Evolutionary conservation across 2,113 vertebrate genomes (phyloP).

Genomic region (Gymnogyps californianus): DNA sequence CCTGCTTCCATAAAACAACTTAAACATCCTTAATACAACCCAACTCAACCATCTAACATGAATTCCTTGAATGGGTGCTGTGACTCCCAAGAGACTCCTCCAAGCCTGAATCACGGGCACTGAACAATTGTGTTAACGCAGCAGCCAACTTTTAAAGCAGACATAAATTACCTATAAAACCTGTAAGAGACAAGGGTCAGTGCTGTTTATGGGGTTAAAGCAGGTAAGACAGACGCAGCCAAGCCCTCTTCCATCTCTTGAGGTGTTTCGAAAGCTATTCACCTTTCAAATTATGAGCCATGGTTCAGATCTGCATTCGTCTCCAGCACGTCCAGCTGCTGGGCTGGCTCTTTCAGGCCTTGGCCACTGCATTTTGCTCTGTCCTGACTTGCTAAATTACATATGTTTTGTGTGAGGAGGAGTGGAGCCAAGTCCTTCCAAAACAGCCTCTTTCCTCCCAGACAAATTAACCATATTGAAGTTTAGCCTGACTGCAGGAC

Average conservation of each 20-base stretch:
- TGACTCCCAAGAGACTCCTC: neutral
- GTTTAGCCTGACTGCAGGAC: neutral
- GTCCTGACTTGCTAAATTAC: neutral
- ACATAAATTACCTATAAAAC: neutral
- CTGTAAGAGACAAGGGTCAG: neutral
- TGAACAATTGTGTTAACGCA: neutral
- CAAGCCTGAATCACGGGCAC: rapidly evolving
- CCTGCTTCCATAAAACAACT: neutral
- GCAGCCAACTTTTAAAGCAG: neutral
- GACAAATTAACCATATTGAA: neutral
- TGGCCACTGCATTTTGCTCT: neutral
- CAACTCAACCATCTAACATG: neutral
- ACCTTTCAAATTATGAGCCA: neutral
- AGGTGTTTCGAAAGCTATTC: neutral
- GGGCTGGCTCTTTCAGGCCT: neutral
- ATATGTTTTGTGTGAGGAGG: neutral
- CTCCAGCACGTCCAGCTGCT: neutral
- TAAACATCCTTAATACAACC: neutral
- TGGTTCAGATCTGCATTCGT: neutral
- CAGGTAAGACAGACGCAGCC: neutral
- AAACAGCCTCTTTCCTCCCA: neutral
- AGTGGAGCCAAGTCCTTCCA: neutral
- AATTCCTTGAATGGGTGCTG: neutral
- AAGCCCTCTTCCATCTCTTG: neutral
- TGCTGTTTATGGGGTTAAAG: neutral